These are phyloP conservation scores for Alloscopus bannaensis DNA, from an alignment of 2,888 invertebrate species.

Conservation along the genomic window DNA sequence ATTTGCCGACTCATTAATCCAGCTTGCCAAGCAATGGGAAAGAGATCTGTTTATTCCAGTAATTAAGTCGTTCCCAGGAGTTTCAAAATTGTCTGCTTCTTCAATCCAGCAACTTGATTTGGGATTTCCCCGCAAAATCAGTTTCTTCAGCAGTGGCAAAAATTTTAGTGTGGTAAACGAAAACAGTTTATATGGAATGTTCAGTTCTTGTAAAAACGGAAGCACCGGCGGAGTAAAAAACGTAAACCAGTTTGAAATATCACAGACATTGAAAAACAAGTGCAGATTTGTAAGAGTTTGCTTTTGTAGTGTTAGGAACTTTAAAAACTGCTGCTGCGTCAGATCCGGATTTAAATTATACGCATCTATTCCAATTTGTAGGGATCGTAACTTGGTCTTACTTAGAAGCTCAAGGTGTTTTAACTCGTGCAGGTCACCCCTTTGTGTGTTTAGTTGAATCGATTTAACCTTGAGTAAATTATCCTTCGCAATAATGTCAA, in stretches of 20 bases:
- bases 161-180: slow-evolving; percentile 23
- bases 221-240: slow-evolving; percentile 5
- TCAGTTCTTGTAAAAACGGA: slow-evolving; percentile 25
- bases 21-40: slow-evolving; percentile 21
- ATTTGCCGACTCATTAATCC: slow-evolving; percentile 18
- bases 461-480: slow-evolving; percentile 10
- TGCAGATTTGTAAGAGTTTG: slow-evolving; percentile 19
- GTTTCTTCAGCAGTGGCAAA: slow-evolving; percentile 1
- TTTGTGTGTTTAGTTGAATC: slow-evolving; percentile 12
- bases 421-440: slow-evolving; percentile 18
- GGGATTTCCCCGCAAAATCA: slow-evolving; percentile 25
- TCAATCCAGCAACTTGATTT: slow-evolving; percentile 46
- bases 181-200: slow-evolving; percentile 34
- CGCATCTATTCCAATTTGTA: slow-evolving; percentile 28
- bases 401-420: slow-evolving; percentile 3
- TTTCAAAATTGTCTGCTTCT: slow-evolving; percentile 14
- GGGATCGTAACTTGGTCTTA: slow-evolving; percentile 6
- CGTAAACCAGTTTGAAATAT: slow-evolving; percentile 18
- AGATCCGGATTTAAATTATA: background rate
- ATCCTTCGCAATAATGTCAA: slow-evolving; percentile 1
- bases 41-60: slow-evolving; percentile 3
- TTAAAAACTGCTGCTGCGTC: background rate
- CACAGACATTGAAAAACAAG: slow-evolving; percentile 31
- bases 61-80: slow-evolving; percentile 1
- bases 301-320: slow-evolving; percentile 19